Conservation (phyloP, 2,113 vertebrate genomes). For the Anhinga rufa region DNA sequence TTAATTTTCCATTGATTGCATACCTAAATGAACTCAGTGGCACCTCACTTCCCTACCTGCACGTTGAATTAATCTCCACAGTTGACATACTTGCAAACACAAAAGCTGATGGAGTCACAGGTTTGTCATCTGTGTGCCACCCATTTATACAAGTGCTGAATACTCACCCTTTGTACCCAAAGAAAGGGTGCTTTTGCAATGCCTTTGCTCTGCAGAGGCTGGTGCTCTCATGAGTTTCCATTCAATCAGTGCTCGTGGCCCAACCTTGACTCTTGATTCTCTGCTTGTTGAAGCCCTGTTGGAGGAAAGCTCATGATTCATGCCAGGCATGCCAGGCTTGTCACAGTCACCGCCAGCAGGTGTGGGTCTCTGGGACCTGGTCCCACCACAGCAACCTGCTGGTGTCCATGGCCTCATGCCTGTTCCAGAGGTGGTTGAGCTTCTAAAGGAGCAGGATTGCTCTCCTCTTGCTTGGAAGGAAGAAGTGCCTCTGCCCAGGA, state of each 20-base stretch:
- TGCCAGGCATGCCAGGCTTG: background rate
- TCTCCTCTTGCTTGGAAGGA: background rate
- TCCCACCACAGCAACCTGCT: background rate
- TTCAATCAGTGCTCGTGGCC: background rate
- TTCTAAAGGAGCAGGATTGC: background rate
- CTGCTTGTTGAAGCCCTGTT: background rate
- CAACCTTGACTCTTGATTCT: background rate
- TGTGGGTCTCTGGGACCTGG: background rate
- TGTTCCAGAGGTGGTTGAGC: rapidly evolving
- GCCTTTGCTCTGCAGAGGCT: background rate
- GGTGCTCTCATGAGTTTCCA: background rate
- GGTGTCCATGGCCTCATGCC: background rate
- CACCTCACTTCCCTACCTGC: background rate
- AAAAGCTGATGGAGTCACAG: background rate
- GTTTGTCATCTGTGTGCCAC: background rate
- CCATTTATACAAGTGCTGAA: background rate
- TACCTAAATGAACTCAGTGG: background rate
- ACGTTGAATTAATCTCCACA: background rate
- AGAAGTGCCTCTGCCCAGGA: background rate
- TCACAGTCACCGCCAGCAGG: background rate
- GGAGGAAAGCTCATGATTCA: background rate
- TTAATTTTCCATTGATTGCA: conserved; percentile 11
- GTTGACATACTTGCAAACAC: background rate
- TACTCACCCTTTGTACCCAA: background rate
- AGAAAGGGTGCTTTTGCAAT: background rate